Base-by-base conservation (phyloP, 2,797 vertebrate genomes). In the Hemibagrus guttatus region DNA sequence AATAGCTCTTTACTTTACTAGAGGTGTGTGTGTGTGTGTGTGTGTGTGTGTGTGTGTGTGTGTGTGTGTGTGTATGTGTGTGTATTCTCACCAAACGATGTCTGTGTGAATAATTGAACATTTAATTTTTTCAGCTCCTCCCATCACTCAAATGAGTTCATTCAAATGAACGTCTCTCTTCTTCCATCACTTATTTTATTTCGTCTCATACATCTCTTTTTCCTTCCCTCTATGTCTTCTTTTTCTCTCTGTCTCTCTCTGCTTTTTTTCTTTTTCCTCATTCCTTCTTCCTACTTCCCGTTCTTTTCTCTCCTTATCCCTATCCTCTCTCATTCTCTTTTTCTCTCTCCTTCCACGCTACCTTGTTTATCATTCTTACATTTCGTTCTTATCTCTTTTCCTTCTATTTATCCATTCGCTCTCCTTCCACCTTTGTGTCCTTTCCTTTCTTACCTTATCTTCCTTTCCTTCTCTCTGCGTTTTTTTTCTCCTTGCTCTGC, bases 61-160 rank as follows among this genome's bases (percentile, higher is more conserved):
- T 85, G 71, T 78, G 59, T 78, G 46, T 58, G 75, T 58, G 52
- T 35, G 75, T 58, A 19, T 79, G 56, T 80, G 56, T 80, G 54
- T 58, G 54, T 26, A 9, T 8, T 74, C n/a, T 63, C 31, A 83
- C 59, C 31, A 78, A 19, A 93, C 91, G 86, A 87, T 68, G 61
- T 75, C 80, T 66, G 39, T 93, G 90, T 93, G 68, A 88, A 91
- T 91, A 90, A 93, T 92, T 92, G 84, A 89, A 75, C 86, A 90
- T 81, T 90, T 88, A 90, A 90, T 90, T 92, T 89, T 49, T 49
- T 49, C 46, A 49, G 91, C 90, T 90, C 93, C 92, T 83, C 87
- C 90, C 90, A 89, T 93, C 89, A 90, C 85, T 68, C 59, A 89
- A 90, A 92, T 91, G 88, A 85, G 61, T 86, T 90, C 79, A 84